phyloP scores from a whole-genome alignment of 1,140 invertebrate species.

The Pseudomyrmex gracilis region DNA sequence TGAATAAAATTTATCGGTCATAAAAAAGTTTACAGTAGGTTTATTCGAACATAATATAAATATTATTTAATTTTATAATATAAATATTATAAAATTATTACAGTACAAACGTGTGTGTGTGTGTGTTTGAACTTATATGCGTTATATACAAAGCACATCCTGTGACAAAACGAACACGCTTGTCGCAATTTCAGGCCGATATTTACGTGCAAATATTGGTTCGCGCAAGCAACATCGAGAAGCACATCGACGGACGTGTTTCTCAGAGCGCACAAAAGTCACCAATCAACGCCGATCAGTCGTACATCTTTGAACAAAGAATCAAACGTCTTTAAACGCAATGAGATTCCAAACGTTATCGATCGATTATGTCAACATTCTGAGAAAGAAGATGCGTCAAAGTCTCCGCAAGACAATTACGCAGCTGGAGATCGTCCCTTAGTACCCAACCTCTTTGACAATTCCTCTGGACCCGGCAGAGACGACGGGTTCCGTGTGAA shows the following conservation, averaged over 20 bases:
- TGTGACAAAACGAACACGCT: neutral
- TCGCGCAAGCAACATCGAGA: neutral
- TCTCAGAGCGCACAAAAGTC: neutral
- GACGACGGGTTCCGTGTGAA: neutral
- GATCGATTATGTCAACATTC: neutral
- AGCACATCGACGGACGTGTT: neutral
- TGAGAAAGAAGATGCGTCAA: neutral
- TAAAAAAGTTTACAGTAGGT: no score
- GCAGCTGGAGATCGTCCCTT: neutral
- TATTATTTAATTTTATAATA: neutral
- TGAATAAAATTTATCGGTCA: neutral
- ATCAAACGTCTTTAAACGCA: neutral
- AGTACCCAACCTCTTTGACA: neutral
- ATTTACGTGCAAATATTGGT: constrained; percentile 20
- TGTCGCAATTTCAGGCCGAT: constrained; percentile 13
- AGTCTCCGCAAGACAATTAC: neutral
- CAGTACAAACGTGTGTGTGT: no score
- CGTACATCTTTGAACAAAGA: neutral
- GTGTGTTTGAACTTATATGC: no score
- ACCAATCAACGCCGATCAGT: neutral
- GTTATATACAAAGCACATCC: neutral
- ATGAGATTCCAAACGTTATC: neutral
- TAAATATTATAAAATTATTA: neutral
- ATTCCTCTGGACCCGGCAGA: neutral
- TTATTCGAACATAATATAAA: neutral